A percentile compares a stretch with the other conserved stretches of the same genome.
Evolutionary conservation across 2,797 vertebrate genomes (phyloP).

Genomic region (Liasis olivaceus): DNA sequence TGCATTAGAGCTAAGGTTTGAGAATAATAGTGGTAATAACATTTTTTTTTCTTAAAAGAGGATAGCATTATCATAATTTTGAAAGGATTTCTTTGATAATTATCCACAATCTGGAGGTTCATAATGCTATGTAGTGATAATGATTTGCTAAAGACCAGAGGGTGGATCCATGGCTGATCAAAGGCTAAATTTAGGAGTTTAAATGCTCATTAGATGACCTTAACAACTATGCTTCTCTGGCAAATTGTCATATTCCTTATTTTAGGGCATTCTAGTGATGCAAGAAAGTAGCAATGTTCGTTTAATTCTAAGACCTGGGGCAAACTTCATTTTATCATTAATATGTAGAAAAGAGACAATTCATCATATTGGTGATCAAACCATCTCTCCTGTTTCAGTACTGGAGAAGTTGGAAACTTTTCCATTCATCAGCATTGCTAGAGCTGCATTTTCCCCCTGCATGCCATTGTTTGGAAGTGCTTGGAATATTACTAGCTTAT

Average conservation of each 20-base stretch:
- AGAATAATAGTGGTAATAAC: background rate
- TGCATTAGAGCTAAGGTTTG: background rate
- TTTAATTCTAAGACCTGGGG: background rate
- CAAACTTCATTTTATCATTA: background rate
- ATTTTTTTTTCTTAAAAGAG: background rate
- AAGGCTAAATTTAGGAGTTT: background rate
- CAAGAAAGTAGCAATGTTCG: background rate
- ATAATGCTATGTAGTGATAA: no score
- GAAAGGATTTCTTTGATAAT: background rate
- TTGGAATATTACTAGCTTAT: conserved; percentile 47
- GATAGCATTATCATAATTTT: background rate
- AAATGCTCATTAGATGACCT: background rate
- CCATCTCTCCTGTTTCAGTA: conserved; percentile 34
- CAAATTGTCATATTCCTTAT: background rate
- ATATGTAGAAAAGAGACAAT: background rate
- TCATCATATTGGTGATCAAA: background rate
- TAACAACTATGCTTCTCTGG: background rate
- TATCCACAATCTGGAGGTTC: background rate
- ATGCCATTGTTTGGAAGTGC: conserved; percentile 31
- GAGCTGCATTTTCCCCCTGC: conserved; percentile 28
- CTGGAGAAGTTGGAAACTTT: conserved; percentile 41
- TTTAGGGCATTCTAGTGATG: background rate
- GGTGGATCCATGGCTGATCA: background rate
- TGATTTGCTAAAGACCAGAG: background rate
- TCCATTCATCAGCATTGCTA: conserved; percentile 12